Percentiles rank a stretch among this genome's conserved stretches.
phyloP scores from a whole-genome alignment of 2,113 vertebrate genomes.

The Hucho hucho region DNA sequence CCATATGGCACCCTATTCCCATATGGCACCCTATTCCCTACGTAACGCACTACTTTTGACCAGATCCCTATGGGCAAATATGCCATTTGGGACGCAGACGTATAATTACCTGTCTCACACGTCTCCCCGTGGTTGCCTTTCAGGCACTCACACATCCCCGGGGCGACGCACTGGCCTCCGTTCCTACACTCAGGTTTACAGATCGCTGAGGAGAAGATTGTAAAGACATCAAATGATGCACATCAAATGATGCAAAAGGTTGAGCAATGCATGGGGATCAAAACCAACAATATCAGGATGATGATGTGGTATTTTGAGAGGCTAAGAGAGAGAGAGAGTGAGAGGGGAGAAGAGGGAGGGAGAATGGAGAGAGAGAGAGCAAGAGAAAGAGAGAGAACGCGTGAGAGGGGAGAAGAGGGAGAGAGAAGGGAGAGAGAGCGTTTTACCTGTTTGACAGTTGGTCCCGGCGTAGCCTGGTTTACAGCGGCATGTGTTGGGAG shows the following conservation, averaged over 20 bases:
- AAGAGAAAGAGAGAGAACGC: neutral
- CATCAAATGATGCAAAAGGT: neutral
- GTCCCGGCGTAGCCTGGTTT: slow-evolving; percentile 64
- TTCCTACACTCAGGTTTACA: slow-evolving; percentile 58
- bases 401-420: too few species aligned
- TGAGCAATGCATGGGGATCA: too few species aligned
- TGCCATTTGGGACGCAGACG: too few species aligned
- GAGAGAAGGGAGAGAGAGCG: neutral
- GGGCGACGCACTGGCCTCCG: slow-evolving; percentile 45
- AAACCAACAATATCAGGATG: neutral
- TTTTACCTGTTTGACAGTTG: slow-evolving; percentile 63
- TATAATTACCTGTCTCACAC: slow-evolving; percentile 61
- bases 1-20: too few species aligned
- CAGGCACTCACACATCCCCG: slow-evolving; percentile 62
- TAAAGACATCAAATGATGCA: neutral
- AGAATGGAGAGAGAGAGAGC: neutral
- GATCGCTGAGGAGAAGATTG: slow-evolving; percentile 39
- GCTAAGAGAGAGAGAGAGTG: neutral
- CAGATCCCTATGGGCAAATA: too few species aligned
- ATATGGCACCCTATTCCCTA: too few species aligned
- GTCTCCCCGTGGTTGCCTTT: slow-evolving; percentile 65
- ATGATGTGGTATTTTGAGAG: neutral
- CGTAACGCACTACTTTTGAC: too few species aligned
- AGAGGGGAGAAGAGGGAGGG: too few species aligned
- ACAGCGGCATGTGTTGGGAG: slow-evolving; percentile 71